These are phyloP conservation scores for Dysdera silvatica DNA, from an alignment of 1,140 invertebrate species.

Conservation along the genomic window DNA sequence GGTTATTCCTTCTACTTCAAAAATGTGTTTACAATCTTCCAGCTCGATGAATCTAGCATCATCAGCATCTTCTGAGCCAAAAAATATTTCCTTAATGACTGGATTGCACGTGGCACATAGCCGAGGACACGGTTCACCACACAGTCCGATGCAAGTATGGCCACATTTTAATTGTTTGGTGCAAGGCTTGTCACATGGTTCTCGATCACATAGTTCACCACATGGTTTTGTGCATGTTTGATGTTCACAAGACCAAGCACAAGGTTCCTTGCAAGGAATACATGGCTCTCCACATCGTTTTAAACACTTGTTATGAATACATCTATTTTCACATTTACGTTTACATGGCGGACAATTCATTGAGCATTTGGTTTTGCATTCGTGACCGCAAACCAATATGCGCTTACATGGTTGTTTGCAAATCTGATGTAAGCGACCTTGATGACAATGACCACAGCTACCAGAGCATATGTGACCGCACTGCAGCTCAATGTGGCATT, in stretches of 20 bases:
- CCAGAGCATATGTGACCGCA: conserved; percentile 49
- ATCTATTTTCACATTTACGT: conserved; percentile 31
- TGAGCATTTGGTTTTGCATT: conserved; percentile 36
- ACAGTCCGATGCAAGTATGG: conserved; percentile 58
- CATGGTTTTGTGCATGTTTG: conserved; percentile 52
- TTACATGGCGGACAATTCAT: conserved; percentile 36
- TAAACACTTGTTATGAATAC: conserved; percentile 26
- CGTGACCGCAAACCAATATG: conserved; percentile 44
- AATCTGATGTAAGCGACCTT: conserved; percentile 49
- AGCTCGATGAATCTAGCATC: conserved; percentile 49
- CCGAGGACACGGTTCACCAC: conserved; percentile 55
- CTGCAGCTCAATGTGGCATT: conserved; percentile 45
- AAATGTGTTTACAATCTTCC: conserved; percentile 55
- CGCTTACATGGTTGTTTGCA: conserved; percentile 39
- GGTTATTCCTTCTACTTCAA: conserved; percentile 53
- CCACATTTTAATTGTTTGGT: conserved; percentile 52
- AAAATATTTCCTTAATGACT: conserved; percentile 51
- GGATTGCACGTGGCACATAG: conserved; percentile 44
- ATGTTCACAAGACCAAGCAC: conserved; percentile 49
- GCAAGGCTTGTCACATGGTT: conserved; percentile 51
- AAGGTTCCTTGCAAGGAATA: conserved; percentile 26
- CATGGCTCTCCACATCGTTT: conserved; percentile 32
- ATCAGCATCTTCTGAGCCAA: conserved; percentile 43
- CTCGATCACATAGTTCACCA: conserved; percentile 50
- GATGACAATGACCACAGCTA: conserved; percentile 28